phyloP scores from a whole-genome alignment of 2,113 vertebrate species.

The Tenrec ecaudatus region DNA sequence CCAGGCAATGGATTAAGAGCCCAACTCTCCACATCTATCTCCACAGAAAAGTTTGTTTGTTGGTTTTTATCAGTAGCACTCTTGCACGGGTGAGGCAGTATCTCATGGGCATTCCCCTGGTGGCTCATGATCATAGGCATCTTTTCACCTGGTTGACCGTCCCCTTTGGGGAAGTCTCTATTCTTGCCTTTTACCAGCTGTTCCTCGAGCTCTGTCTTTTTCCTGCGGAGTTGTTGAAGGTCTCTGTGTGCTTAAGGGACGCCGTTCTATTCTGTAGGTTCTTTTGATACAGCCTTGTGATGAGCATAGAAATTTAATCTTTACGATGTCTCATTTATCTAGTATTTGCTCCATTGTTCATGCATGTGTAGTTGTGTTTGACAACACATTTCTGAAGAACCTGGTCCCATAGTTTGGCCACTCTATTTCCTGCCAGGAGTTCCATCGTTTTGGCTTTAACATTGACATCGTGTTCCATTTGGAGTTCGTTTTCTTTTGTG shows the following conservation, averaged over 20 bases:
- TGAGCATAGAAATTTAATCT: neutral
- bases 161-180: neutral
- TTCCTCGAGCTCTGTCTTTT: neutral
- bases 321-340: neutral
- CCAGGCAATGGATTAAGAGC: too few relatives aligned
- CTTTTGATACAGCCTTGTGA: neutral
- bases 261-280: neutral
- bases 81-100: too few relatives aligned
- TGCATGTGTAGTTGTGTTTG: neutral
- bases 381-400: neutral
- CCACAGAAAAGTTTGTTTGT: too few relatives aligned
- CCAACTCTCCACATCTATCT: too few relatives aligned
- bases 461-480: neutral
- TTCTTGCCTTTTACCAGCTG: neutral
- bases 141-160: neutral
- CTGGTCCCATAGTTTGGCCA: neutral
- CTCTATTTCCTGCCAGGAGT: neutral
- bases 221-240: neutral
- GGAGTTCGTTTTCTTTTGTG: neutral
- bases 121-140: neutral
- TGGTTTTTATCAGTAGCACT: too few relatives aligned
- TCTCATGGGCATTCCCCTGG: neutral
- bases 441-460: neutral
- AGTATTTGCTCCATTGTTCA: neutral
- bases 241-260: neutral